Base-by-base conservation (phyloP, 2,113 vertebrate genomes). In the Bujurquina vittata region DNA sequence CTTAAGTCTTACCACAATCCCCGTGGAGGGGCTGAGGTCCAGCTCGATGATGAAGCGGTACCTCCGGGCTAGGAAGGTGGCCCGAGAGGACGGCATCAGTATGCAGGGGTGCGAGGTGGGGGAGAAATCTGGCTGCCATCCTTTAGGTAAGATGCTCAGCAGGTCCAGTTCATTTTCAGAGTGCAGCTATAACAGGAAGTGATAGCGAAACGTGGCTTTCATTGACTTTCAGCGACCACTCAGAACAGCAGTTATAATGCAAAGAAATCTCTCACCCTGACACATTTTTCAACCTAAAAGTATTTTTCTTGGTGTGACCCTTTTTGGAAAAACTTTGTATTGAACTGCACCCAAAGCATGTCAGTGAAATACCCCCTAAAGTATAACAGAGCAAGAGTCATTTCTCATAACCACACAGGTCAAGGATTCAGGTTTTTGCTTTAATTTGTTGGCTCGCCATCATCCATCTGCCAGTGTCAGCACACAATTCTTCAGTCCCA, bases 31-130 rank as follows among this genome's bases (percentile, higher is more conserved):
- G 93, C 98, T 99, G 79, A 99, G 96, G 79, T 99, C 98, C 79
- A 99, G 95, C 85, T 99, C 97, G 69, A 99, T 97, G 87, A 99
- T 97, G 85, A 99, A 99, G 58, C 98, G 97, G 94, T 99, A 99
- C 79, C 97, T 96, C 26, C 97, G 97, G 20, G 98, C 97, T 94
- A 99, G 95, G 94, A 99, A 99, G 81, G 96, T 97, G 87, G 98
- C 96, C 8, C 95, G 96, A 0, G 97, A 98, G 3, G 98, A 98
- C 2, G 98, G 98, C 79, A 99, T 96, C 0, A 99, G 91, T 43
- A 96, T 95, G 65, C 96, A 97, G 0, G 97, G 95, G 82, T 92
- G 92, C 22, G 93, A 83, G 31, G 93, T 88, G 23, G 96, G 89
- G 1, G 95, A 88, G 72, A 95, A 96, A 1, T 97, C 97, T 0